Evolutionary conservation across 2,888 invertebrate species (phyloP), one percentile per base, ranked within the genome.

Genomic region (Brenthis ino): DNA sequence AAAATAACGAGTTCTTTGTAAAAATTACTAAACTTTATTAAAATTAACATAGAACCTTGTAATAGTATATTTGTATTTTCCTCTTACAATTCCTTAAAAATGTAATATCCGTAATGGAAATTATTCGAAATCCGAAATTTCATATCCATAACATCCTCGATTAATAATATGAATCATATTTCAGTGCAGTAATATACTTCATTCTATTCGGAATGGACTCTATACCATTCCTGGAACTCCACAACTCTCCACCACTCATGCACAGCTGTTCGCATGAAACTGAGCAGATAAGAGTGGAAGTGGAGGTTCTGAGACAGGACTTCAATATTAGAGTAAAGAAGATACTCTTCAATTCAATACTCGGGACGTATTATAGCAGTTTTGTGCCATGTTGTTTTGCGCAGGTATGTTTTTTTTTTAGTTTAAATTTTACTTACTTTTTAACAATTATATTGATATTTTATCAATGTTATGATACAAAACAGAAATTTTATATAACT

Each of bases 371-470:
- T 84, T 98, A 98, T 84, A 95, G 97, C 55, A 96, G 97, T 68
- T 96, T 98, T 81, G 95, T 98, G 69, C 98, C 98, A 0, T 96
- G 97, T 80, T 96, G 97, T 83, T 98, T 98, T 93, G 96, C 97
- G 48, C 96, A 97, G 93, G 97, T 97, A 20, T 88, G 83, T 43
- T 57, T 64, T 54, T 53, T 68, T 54, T 54, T 8, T 8, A 6
- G 0, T 37, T 37, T 8, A 37, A 37, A 37, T 37, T 6, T 6
- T 37, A 8, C 33, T 6, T 37, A 8, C 6, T 11, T 37, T 37
- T 37, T 51, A 24, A 24, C 20, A 20, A 20, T 20, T 20, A 20
- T 20, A 20, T 20, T 20, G 20, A 20, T 20, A 20, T 20, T 20
- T 20, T 20, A 20, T 20, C 20, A 20, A 24, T 24, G 24, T 24